Base-by-base conservation (phyloP, 92 coral and sea anemone species). In the Bergia sp. region DNA sequence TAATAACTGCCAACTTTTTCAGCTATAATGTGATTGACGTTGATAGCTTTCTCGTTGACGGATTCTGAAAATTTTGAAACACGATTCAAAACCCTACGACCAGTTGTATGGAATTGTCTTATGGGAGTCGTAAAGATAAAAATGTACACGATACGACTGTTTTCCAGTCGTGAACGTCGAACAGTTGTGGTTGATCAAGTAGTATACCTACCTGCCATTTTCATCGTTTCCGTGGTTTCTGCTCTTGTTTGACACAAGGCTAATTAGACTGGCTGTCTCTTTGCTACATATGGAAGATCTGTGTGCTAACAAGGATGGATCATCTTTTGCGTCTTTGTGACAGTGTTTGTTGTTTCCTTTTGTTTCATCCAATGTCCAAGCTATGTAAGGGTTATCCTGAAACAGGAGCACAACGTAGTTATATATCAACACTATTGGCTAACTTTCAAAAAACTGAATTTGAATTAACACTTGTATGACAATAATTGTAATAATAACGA, bases 371-470 rank as follows among this genome's bases (percentile, higher is more conserved):
- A 45, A 15, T 1, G 82, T 49, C 82, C 57, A 79, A 50, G 82
- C 15, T 13, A 47, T n/a, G 82, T 45, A 75, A 39, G 79, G 79
- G 37, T 75, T 75, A 40, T 75, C 82, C 82, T 50, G 37, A 29
- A 23, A 44, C 12, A 50, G 49, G 65, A 73, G n/a, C 18, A 73
- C n/a, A 16, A 20, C 23, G 29, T 18, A 12, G 16, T 57, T 57
- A 13, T 57, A 3, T 2, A 57, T 2, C 2, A 2, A 3, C 12
- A 1, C 13, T 3, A 57, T 18, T 12, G 18, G 65, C 50, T 57
- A 29, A 29, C 29, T 57, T 57, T 57, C 18, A 57, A 1, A 11
- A 57, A 57, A 11, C 0, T 57, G 1, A 57, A 57, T 57, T 10
- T 5, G 3, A 57, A 57, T 1, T 57, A 4, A 4, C 7, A 47